Evolutionary conservation across 2,888 invertebrate genomes (phyloP).

Genomic region (Mactromeris polynyma): DNA sequence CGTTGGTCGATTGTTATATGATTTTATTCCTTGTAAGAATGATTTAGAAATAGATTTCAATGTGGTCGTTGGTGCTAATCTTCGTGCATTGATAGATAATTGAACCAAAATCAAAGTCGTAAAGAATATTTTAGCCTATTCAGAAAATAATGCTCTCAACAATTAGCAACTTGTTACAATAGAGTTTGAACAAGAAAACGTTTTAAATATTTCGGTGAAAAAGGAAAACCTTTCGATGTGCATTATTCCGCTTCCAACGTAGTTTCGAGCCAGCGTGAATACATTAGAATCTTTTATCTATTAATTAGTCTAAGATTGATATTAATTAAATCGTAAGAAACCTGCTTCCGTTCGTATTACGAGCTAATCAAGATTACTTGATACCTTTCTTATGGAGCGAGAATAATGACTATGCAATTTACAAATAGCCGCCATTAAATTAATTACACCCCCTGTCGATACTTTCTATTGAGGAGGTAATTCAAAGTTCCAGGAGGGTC

Average conservation of each 20-base stretch:
- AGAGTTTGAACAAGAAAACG: background rate
- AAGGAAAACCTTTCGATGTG: background rate
- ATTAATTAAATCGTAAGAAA: slow-evolving; percentile 59
- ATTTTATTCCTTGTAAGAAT: slow-evolving; percentile 9
- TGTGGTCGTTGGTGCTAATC: background rate
- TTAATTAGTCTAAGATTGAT: slow-evolving; percentile 57
- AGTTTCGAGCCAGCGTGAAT: background rate
- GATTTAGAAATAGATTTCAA: background rate
- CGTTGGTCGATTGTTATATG: background rate
- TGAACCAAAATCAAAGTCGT: background rate
- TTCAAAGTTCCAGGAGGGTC: slow-evolving; percentile 46
- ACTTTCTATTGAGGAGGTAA: slow-evolving; percentile 37
- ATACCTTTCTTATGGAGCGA: slow-evolving; percentile 53
- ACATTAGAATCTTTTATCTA: slow-evolving; percentile 51
- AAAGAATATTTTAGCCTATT: background rate
- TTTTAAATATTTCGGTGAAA: background rate
- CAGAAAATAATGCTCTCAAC: background rate
- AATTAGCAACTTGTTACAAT: background rate
- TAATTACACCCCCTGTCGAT: slow-evolving; percentile 63
- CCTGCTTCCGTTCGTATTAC: slow-evolving; percentile 56
- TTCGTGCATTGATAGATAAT: background rate
- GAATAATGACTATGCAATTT: slow-evolving; percentile 49
- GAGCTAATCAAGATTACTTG: slow-evolving; percentile 42
- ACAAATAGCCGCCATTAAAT: slow-evolving; percentile 56
- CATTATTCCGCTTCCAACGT: background rate